These are phyloP conservation scores for Venturia canescens DNA, from an alignment of 1,140 invertebrate species.

Conservation along the genomic window DNA sequence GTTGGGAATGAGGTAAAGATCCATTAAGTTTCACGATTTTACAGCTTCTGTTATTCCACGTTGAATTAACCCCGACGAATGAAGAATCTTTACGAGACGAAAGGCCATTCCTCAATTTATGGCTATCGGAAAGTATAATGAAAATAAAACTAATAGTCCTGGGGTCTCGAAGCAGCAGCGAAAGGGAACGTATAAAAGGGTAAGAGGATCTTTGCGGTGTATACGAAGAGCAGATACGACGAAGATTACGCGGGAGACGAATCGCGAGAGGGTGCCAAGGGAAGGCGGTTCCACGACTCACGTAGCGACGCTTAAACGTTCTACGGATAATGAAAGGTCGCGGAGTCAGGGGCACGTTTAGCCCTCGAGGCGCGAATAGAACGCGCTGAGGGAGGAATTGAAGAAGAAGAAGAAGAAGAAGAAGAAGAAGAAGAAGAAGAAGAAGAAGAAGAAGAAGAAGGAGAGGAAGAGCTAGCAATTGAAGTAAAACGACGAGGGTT, in stretches of 20 bases:
- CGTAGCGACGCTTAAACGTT: conserved; percentile 58
- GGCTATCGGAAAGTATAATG: neutral
- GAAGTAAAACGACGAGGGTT: conserved; percentile 37
- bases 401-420: conserved; percentile 22
- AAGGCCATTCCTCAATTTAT: no score
- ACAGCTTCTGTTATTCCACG: no score
- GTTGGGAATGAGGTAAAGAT: no score
- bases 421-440: conserved; percentile 15
- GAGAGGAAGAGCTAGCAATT: conserved; percentile 37
- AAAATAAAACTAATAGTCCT: neutral
- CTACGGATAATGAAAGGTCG: conserved; percentile 50
- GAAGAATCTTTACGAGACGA: no score
- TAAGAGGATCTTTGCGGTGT: neutral
- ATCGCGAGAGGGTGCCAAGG: conserved; percentile 14
- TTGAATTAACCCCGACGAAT: no score
- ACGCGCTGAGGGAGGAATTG: conserved; percentile 6
- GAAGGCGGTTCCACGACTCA: conserved; percentile 15
- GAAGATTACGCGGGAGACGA: neutral
- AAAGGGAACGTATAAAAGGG: neutral
- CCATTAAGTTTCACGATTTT: no score
- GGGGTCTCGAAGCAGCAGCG: neutral
- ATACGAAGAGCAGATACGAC: neutral
- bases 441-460: conserved; percentile 4
- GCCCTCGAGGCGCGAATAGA: conserved; percentile 38
- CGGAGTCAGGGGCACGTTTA: conserved; percentile 26